Conservation (phyloP, 2,113 vertebrate species). For the Ptilorrhoa leucosticta region DNA sequence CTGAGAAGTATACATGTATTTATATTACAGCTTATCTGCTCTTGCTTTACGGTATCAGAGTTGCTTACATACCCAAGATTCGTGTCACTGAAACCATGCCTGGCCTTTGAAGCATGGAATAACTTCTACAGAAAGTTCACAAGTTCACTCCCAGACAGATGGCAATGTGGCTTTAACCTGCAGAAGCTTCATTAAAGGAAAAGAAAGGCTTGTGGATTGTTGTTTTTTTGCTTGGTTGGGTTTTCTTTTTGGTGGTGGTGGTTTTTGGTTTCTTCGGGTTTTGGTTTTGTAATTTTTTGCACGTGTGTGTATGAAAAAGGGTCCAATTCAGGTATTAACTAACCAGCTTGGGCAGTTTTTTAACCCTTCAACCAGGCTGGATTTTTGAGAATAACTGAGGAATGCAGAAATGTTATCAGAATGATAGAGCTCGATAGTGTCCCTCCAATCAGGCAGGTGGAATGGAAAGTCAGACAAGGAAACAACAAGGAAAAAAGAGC, state of each 20-base stretch:
- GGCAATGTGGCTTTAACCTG: not conserved
- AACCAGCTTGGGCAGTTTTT: not conserved
- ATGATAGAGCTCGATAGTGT: accelerated
- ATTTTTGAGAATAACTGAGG: not conserved
- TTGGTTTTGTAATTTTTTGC: not conserved
- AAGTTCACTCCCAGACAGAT: not conserved
- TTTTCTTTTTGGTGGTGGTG: not conserved
- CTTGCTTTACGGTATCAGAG: not conserved
- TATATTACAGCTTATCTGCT: not conserved
- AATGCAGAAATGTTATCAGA: not conserved
- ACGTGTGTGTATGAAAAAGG: not conserved
- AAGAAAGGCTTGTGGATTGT: not conserved
- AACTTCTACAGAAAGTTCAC: not conserved
- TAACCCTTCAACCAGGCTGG: not conserved
- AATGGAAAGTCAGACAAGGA: not conserved
- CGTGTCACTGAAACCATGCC: not conserved
- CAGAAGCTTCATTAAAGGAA: not conserved
- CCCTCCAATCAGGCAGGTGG: not conserved
- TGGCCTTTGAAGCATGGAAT: not conserved
- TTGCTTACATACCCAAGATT: not conserved
- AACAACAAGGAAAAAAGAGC: not conserved
- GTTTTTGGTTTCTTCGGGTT: not conserved
- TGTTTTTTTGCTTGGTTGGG: not conserved
- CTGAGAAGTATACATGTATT: not conserved
- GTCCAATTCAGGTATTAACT: not conserved